These are phyloP conservation scores for Orycteropus afer DNA, from an alignment of 2,113 vertebrate species.

Conservation along the genomic window DNA sequence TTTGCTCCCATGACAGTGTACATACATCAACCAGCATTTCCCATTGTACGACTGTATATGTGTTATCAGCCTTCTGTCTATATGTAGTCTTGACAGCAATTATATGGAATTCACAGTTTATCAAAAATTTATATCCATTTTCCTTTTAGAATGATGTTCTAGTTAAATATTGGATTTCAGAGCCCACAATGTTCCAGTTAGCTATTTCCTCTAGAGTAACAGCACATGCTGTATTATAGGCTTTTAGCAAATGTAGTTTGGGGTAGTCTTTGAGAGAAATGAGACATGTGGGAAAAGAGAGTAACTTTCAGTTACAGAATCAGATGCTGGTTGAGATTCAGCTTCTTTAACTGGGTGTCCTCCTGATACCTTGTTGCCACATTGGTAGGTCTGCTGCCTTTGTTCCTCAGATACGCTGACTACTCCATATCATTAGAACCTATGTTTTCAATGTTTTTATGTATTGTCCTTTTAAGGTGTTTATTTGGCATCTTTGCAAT, in stretches of 20 bases:
- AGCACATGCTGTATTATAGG: rapidly evolving
- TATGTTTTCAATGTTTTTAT: background rate
- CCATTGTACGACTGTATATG: background rate
- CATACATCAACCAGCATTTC: background rate
- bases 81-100: background rate
- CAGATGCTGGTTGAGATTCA: background rate
- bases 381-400: background rate
- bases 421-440: background rate
- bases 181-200: background rate
- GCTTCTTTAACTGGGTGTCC: background rate
- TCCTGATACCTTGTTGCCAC: background rate
- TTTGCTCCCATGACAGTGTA: background rate
- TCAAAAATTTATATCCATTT: background rate
- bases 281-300: background rate
- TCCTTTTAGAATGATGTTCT: background rate
- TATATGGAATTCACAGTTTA: background rate
- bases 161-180: background rate
- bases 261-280: background rate
- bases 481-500: background rate
- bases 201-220: background rate
- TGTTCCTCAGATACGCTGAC: background rate
- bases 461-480: background rate
- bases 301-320: background rate
- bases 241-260: background rate
- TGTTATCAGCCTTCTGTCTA: background rate